Percentiles rank a stretch among this genome's conserved stretches.
phyloP scores from a whole-genome alignment of 2,113 vertebrate genomes.

The Phylloscopus trochilus region DNA sequence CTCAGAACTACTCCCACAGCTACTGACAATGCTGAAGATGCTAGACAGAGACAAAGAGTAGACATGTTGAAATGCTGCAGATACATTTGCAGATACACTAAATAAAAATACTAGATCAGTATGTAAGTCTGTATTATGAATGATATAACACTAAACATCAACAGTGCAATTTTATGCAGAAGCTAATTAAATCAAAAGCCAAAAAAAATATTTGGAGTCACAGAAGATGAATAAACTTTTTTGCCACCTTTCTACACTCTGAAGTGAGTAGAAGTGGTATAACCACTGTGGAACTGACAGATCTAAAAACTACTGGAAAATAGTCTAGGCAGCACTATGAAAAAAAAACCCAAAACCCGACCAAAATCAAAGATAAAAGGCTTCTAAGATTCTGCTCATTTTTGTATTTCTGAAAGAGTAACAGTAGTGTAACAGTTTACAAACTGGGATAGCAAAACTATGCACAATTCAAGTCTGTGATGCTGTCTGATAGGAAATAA shows the following conservation, averaged over 20 bases:
- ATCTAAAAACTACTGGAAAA: neutral
- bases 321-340: neutral
- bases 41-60: constrained; percentile 36
- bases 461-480: neutral
- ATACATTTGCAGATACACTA: neutral
- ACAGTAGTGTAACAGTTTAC: neutral
- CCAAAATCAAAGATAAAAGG: accelerated
- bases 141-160: neutral
- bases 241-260: neutral
- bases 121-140: neutral
- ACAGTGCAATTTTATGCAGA: neutral
- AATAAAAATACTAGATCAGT: neutral
- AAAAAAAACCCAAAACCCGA: neutral
- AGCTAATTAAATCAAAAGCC: neutral
- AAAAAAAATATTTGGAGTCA: neutral
- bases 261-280: neutral
- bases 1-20: constrained; percentile 43
- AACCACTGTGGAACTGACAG: neutral
- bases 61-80: neutral
- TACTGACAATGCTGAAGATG: constrained; percentile 36
- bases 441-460: neutral
- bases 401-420: neutral
- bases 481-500: neutral
- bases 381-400: neutral
- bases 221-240: neutral